Evolutionary conservation across 1,140 invertebrate species (phyloP).

Genomic region (Aricia agestis): DNA sequence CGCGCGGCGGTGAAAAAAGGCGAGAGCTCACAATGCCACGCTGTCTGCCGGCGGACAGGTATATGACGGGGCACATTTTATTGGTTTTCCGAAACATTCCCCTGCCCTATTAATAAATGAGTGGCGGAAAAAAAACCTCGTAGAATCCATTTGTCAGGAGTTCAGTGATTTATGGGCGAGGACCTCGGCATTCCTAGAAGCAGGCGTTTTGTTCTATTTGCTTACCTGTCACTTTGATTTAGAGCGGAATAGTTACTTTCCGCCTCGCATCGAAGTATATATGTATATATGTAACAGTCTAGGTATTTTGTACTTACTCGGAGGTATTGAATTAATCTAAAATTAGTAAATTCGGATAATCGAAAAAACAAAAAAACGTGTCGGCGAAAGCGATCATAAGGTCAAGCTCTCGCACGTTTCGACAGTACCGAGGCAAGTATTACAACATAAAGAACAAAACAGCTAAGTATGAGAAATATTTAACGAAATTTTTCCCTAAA

Average conservation of each 20-base stretch:
- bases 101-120: slow-evolving; percentile 74
- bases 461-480: neutral
- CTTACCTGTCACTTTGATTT: slow-evolving; percentile 73
- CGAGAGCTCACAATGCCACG: slow-evolving; percentile 64
- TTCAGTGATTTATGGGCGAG: slow-evolving; percentile 68
- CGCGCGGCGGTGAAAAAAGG: slow-evolving; percentile 46
- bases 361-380: neutral
- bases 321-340: neutral
- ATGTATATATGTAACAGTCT: too few relatives aligned
- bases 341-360: too few relatives aligned
- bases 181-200: slow-evolving; percentile 68
- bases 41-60: slow-evolving; percentile 70
- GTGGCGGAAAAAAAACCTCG: slow-evolving; percentile 64
- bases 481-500: neutral
- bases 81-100: slow-evolving; percentile 75
- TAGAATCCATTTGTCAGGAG: slow-evolving; percentile 73
- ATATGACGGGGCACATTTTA: slow-evolving; percentile 75
- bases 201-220: slow-evolving; percentile 71
- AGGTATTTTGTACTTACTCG: neutral
- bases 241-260: slow-evolving; percentile 52
- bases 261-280: slow-evolving; percentile 37
- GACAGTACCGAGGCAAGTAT: neutral
- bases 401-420: neutral
- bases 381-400: neutral
- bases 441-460: neutral